Conservation (phyloP, 1,140 invertebrate species). For the Goniozus legneri region DNA sequence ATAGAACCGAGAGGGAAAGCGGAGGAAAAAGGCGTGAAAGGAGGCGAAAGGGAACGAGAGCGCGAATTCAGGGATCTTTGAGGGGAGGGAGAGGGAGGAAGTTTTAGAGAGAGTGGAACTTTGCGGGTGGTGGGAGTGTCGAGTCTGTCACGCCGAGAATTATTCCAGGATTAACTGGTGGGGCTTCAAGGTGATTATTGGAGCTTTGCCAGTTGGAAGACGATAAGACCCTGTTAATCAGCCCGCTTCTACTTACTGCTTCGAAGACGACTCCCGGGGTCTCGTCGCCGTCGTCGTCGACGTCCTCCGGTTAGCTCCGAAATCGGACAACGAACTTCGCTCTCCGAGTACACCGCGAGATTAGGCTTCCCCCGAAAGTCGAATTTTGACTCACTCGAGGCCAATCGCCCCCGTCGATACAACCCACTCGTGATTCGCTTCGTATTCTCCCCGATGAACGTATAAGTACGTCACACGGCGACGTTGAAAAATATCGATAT, state of each 20-base stretch:
- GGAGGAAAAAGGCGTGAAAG: not conserved
- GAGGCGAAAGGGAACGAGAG: not conserved
- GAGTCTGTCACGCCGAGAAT: slow-evolving; percentile 40
- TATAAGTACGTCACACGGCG: too few relatives aligned
- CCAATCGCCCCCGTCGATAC: too few relatives aligned
- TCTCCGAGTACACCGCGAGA: not conserved
- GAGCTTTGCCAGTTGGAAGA: slow-evolving; percentile 43
- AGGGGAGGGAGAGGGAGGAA: slow-evolving; percentile 2
- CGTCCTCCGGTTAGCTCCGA: too few relatives aligned
- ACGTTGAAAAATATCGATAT: too few relatives aligned
- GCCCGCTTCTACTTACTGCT: slow-evolving; percentile 23
- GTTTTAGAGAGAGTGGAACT: slow-evolving; percentile 6
- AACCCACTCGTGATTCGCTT: too few relatives aligned
- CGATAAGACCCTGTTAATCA: slow-evolving; percentile 46
- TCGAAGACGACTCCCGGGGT: too few relatives aligned
- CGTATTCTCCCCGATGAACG: too few relatives aligned
- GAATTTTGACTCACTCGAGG: too few relatives aligned
- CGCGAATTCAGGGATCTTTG: too few relatives aligned
- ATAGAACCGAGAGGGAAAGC: not conserved
- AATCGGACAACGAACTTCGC: slow-evolving; percentile 18
- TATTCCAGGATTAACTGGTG: slow-evolving; percentile 43
- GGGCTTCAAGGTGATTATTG: slow-evolving; percentile 47
- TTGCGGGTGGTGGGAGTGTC: slow-evolving; percentile 22
- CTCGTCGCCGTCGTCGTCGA: too few relatives aligned
- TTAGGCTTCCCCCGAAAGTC: too few relatives aligned